Conservation (phyloP, 1,140 invertebrate species). For the Aporrectodea caliginosa region DNA sequence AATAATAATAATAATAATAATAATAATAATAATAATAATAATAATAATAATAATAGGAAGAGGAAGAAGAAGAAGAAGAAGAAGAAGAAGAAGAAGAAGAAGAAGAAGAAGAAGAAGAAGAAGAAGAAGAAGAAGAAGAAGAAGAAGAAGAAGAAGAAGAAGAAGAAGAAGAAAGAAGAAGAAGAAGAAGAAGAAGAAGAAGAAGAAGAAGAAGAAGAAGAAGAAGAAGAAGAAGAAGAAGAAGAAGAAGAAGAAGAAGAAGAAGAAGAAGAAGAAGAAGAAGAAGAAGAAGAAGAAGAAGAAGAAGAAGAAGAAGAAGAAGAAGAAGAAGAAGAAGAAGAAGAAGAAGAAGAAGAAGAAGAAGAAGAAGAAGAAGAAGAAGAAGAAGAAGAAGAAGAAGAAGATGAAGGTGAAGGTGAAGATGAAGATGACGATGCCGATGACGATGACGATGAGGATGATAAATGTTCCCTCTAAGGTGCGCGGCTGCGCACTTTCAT, state of each 20-base stretch:
- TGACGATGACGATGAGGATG: too few relatives aligned
- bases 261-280: slow-evolving; percentile 2
- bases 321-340: background rate
- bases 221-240: background rate
- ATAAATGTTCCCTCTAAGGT: too few relatives aligned
- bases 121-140: background rate
- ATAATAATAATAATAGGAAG: too few relatives aligned
- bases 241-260: background rate
- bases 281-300: slow-evolving; percentile 3
- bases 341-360: background rate
- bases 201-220: background rate
- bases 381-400: background rate
- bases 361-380: background rate
- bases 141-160: background rate
- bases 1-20: too few relatives aligned
- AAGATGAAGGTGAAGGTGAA: background rate
- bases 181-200: slow-evolving; percentile 2
- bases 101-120: background rate
- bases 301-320: background rate
- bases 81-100: background rate
- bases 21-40: too few relatives aligned
- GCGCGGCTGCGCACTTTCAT: too few relatives aligned
- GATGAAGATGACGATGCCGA: background rate
- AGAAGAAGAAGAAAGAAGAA: background rate
- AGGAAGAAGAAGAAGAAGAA: background rate